phyloP scores from a whole-genome alignment of 2,888 invertebrate genomes.

The Anoncus sp. region DNA sequence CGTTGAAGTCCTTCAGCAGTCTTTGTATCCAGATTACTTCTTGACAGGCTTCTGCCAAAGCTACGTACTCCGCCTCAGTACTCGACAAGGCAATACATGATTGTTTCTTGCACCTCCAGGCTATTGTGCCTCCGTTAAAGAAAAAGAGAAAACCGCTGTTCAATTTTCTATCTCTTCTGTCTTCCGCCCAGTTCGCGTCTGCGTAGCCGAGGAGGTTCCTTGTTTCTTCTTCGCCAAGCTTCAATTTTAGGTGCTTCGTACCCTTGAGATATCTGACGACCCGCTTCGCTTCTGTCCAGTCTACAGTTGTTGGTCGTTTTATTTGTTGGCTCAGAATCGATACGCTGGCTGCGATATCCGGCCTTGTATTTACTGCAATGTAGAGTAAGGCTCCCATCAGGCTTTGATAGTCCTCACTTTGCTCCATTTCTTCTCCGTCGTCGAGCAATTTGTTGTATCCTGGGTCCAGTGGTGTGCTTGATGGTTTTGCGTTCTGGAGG shows the following conservation, averaged over 20 bases:
- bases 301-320: conserved; percentile 37
- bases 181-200: neutral
- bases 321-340: conserved; percentile 60
- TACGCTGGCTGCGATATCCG: conserved; percentile 53
- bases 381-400: neutral
- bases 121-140: no score
- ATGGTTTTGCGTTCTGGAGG: neutral
- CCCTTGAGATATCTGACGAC: conserved; percentile 60
- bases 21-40: conserved; percentile 66
- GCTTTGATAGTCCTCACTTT: neutral
- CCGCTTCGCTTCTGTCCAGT: conserved; percentile 62
- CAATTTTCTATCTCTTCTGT: no score
- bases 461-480: neutral
- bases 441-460: neutral
- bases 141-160: no score
- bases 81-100: no score
- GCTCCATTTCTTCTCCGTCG: conserved; percentile 11
- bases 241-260: neutral
- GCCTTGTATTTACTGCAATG: neutral
- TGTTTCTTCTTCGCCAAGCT: neutral
- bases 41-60: conserved; percentile 66
- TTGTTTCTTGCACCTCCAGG: no score
- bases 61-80: conserved; percentile 22
- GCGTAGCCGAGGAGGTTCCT: neutral
- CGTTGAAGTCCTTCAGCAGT: conserved; percentile 61